Conservation (phyloP, 2,888 invertebrate species). For the Epistrophella euchroma region DNA sequence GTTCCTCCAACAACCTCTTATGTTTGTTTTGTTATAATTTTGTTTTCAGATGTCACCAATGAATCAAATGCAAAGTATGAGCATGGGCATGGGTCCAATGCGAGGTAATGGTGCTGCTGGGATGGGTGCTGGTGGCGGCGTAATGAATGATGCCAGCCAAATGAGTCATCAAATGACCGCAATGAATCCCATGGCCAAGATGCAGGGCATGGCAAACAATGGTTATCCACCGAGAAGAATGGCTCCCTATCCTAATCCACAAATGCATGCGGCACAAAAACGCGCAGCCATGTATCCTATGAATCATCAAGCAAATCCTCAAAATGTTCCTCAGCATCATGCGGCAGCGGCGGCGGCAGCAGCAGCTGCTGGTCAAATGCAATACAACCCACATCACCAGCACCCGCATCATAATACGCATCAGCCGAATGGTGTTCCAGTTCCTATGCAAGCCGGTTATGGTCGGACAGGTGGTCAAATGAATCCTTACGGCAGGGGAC, state of each 20-base stretch:
- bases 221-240: slow-evolving; percentile 90
- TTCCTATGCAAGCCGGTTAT: slow-evolving; percentile 83
- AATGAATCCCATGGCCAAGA: slow-evolving; percentile 88
- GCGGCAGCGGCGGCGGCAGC: slow-evolving; percentile 78
- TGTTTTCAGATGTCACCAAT: slow-evolving; percentile 88
- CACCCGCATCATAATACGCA: slow-evolving; percentile 79
- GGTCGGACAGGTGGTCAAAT: slow-evolving; percentile 81
- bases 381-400: slow-evolving; percentile 82
- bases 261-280: slow-evolving; percentile 93
- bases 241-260: slow-evolving; percentile 93
- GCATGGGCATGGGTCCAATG: slow-evolving; percentile 85
- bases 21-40: slow-evolving; percentile 43
- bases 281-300: slow-evolving; percentile 83
- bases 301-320: slow-evolving; percentile 85
- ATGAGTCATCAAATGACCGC: slow-evolving; percentile 88
- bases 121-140: slow-evolving; percentile 66
- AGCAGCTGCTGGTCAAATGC: slow-evolving; percentile 80
- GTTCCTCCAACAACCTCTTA: slow-evolving; percentile 23
- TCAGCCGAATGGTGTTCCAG: slow-evolving; percentile 82
- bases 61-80: slow-evolving; percentile 90
- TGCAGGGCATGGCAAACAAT: slow-evolving; percentile 85
- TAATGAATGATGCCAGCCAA: slow-evolving; percentile 78
- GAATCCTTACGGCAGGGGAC: slow-evolving; percentile 80
- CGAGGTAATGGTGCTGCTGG: slow-evolving; percentile 71
- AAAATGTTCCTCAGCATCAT: slow-evolving; percentile 84